Evolutionary conservation across 1,140 invertebrate genomes (phyloP).

Genomic region (Rhynchophorus ferrugineus): DNA sequence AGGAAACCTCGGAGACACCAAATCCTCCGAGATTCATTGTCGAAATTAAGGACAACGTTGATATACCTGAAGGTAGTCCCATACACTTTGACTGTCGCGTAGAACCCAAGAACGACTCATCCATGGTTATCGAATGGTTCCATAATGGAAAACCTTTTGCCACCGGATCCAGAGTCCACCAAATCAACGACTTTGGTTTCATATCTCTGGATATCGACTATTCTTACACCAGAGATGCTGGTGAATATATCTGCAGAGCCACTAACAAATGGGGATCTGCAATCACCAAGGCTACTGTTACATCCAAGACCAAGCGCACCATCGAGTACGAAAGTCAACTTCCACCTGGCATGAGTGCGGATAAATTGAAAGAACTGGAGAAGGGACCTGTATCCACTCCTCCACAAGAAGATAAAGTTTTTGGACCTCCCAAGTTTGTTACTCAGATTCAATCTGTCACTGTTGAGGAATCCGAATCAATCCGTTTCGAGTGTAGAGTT

Average conservation of each 20-base stretch:
- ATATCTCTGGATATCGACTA: constrained; percentile 83
- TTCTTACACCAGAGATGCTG: constrained; percentile 74
- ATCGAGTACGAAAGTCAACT: constrained; percentile 89
- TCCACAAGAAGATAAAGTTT: constrained; percentile 58
- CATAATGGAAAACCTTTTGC: constrained; percentile 83
- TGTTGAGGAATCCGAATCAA: constrained; percentile 80
- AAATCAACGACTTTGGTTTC: constrained; percentile 89
- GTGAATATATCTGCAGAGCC: constrained; percentile 78
- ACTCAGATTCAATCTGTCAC: constrained; percentile 75
- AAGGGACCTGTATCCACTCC: constrained; percentile 65
- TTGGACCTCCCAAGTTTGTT: constrained; percentile 72
- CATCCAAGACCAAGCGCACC: constrained; percentile 75
- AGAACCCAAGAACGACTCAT: constrained; percentile 77
- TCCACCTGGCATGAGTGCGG: constrained; percentile 85
- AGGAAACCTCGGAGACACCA: constrained; percentile 64
- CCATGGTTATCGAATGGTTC: constrained; percentile 91
- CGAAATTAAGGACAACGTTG: constrained; percentile 74
- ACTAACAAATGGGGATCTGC: constrained; percentile 79
- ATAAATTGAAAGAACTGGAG: constrained; percentile 89
- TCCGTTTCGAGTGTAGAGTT: constrained; percentile 91
- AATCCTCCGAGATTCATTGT: constrained; percentile 80
- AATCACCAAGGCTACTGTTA: constrained; percentile 75
- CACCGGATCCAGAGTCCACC: constrained; percentile 82
- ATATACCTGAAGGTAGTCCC: constrained; percentile 77
- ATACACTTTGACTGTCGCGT: constrained; percentile 89